phyloP scores from a whole-genome alignment of 2,888 invertebrate genomes.

The Neoascia interrupta region DNA sequence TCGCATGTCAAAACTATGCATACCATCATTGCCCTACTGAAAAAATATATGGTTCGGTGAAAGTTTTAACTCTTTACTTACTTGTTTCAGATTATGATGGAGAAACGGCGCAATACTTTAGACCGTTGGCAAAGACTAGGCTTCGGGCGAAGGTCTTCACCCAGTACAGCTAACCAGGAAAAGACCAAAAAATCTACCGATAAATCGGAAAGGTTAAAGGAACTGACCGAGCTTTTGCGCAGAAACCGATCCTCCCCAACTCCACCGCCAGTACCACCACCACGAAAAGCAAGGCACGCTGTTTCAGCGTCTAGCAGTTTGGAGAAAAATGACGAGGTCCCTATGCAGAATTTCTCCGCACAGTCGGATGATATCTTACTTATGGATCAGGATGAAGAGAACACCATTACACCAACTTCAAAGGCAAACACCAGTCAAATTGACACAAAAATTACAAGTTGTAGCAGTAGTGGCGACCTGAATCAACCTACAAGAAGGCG shows the following conservation, averaged over 20 bases:
- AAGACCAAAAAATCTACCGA: slow-evolving; percentile 80
- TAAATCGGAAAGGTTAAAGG: slow-evolving; percentile 86
- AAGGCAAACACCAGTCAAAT: neutral
- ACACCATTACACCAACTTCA: neutral
- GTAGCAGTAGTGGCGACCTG: slow-evolving; percentile 56
- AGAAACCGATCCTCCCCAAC: slow-evolving; percentile 81
- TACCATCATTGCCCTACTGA: no score
- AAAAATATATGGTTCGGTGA: no score
- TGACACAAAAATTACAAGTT: slow-evolving; percentile 18
- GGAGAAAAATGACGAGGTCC: slow-evolving; percentile 72
- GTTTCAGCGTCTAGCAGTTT: slow-evolving; percentile 81
- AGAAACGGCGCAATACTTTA: slow-evolving; percentile 84
- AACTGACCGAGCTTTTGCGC: slow-evolving; percentile 89
- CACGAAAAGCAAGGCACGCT: slow-evolving; percentile 79
- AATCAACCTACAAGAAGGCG: slow-evolving; percentile 33
- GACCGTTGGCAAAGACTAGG: slow-evolving; percentile 90
- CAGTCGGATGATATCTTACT: slow-evolving; percentile 72
- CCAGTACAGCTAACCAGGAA: slow-evolving; percentile 69
- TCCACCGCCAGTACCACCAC: slow-evolving; percentile 82
- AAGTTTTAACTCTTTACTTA: neutral
- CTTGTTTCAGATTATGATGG: slow-evolving; percentile 77
- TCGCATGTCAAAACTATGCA: no score
- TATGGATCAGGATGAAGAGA: slow-evolving; percentile 74
- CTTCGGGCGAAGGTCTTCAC: slow-evolving; percentile 81
- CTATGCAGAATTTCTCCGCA: slow-evolving; percentile 33